These are phyloP conservation scores for Orthosia cruda DNA, from an alignment of 2,888 invertebrate species.

Conservation along the genomic window DNA sequence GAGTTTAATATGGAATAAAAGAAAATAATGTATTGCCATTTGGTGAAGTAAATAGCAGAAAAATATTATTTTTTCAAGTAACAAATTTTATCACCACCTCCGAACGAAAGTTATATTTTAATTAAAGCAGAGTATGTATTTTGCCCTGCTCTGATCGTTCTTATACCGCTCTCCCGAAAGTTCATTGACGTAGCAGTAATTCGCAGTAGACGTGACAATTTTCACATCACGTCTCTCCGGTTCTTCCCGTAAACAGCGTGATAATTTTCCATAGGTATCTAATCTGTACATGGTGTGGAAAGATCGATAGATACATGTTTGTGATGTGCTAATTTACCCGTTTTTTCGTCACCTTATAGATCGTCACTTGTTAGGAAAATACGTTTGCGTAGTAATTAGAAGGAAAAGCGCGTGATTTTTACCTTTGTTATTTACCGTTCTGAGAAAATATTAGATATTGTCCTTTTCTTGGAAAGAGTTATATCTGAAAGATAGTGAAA, in stretches of 20 bases:
- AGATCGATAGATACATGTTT: conserved; percentile 14
- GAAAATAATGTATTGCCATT: too few species aligned
- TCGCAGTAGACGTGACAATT: conserved; percentile 3
- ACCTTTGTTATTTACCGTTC: too few species aligned
- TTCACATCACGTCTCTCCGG: neutral
- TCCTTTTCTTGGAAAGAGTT: too few species aligned
- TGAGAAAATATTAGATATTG: too few species aligned
- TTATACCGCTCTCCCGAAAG: neutral
- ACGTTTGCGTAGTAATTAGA: conserved; percentile 5
- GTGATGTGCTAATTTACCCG: conserved; percentile 24
- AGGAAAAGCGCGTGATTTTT: conserved; percentile 7
- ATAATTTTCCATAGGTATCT: conserved; percentile 18
- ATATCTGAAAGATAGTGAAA: too few species aligned
- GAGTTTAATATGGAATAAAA: too few species aligned
- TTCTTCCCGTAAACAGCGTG: neutral
- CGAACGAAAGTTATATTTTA: too few species aligned
- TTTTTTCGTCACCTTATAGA: conserved; percentile 24
- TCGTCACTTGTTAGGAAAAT: conserved; percentile 32
- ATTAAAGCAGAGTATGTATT: too few species aligned
- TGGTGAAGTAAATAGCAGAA: too few species aligned
- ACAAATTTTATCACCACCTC: too few species aligned
- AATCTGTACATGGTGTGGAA: conserved; percentile 11
- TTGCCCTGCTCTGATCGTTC: neutral
- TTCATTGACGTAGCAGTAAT: neutral
- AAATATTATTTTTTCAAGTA: too few species aligned